Conservation (phyloP, 2,113 vertebrate genomes). For the Mugil cephalus region DNA sequence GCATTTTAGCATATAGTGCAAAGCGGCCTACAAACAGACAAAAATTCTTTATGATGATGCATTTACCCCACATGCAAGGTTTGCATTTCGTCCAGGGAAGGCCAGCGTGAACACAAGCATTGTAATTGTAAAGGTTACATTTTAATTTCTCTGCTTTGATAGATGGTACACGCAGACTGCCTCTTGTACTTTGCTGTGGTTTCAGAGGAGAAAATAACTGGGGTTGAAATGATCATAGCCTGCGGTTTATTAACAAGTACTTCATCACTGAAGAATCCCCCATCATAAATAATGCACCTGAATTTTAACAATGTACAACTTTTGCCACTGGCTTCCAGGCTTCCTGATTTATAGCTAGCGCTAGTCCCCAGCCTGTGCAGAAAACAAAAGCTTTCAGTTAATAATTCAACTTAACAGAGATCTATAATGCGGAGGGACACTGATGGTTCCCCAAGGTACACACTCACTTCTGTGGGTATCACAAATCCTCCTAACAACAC, state of each 20-base stretch:
- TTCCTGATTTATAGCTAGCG: conserved; percentile 57
- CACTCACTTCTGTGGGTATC: conserved; percentile 7
- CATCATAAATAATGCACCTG: conserved; percentile 64
- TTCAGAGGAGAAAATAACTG: conserved; percentile 46
- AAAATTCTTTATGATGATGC: conserved; percentile 51
- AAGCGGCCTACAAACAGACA: conserved; percentile 18
- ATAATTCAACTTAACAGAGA: conserved; percentile 58
- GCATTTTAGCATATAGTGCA: conserved; percentile 16
- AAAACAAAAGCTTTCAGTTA: conserved; percentile 51
- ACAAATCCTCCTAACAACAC: background rate
- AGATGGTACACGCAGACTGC: conserved; percentile 18
- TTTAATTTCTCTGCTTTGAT: conserved; percentile 67
- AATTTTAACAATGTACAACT: conserved; percentile 62
- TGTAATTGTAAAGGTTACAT: conserved; percentile 62
- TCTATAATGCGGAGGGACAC: conserved; percentile 46
- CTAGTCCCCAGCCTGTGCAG: conserved; percentile 25
- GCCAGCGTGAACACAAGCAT: conserved; percentile 42
- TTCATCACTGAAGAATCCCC: conserved; percentile 46
- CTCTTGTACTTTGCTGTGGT: conserved; percentile 18
- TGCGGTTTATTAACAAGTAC: conserved; percentile 56
- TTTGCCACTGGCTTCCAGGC: conserved; percentile 42
- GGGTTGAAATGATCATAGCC: conserved; percentile 46
- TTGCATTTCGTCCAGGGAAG: conserved; percentile 23
- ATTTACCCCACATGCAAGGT: conserved; percentile 33
- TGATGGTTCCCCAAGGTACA: conserved; percentile 29